phyloP scores from a whole-genome alignment of 1,140 invertebrate genomes.

The Berghia stephanieae region DNA sequence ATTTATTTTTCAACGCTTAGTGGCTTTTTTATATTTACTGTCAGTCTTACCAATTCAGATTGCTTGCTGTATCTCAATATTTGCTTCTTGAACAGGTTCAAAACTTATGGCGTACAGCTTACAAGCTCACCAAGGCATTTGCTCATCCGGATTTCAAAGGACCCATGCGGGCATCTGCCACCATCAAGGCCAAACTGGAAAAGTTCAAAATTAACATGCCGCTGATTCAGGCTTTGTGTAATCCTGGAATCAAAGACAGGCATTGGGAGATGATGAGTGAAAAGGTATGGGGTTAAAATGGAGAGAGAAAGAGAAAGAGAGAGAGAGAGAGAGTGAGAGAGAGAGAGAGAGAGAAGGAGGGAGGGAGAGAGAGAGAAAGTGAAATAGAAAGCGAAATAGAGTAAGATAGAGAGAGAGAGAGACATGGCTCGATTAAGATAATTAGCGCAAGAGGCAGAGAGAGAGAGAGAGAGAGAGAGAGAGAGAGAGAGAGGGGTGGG shows the following conservation, averaged over 20 bases:
- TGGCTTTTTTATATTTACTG: too few relatives aligned
- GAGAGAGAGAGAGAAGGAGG: too few relatives aligned
- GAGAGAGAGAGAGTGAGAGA: neutral
- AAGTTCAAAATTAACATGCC: conserved; percentile 68
- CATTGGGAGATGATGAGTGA: conserved; percentile 67
- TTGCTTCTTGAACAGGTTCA: conserved; percentile 54
- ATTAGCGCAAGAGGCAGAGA: too few relatives aligned
- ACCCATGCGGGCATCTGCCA: conserved; percentile 57
- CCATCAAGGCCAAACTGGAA: conserved; percentile 72
- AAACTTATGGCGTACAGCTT: conserved; percentile 64
- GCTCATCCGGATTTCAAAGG: conserved; percentile 60
- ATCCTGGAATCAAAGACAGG: conserved; percentile 66
- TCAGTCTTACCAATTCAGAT: too few relatives aligned
- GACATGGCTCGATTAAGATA: too few relatives aligned
- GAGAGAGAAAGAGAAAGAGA: neutral
- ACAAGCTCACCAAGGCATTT: conserved; percentile 66
- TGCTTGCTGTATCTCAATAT: too few relatives aligned
- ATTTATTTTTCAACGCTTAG: too few relatives aligned
- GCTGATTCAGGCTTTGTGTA: conserved; percentile 65
- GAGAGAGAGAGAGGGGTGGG: conserved; percentile 61
- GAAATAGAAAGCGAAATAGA: too few relatives aligned
- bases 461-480: conserved; percentile 66
- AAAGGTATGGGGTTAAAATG: conserved; percentile 57
- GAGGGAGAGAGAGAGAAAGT: too few relatives aligned
- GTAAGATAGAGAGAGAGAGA: too few relatives aligned